phyloP scores from a whole-genome alignment of 2,888 invertebrate genomes.

The Leptogaster cylindrica region DNA sequence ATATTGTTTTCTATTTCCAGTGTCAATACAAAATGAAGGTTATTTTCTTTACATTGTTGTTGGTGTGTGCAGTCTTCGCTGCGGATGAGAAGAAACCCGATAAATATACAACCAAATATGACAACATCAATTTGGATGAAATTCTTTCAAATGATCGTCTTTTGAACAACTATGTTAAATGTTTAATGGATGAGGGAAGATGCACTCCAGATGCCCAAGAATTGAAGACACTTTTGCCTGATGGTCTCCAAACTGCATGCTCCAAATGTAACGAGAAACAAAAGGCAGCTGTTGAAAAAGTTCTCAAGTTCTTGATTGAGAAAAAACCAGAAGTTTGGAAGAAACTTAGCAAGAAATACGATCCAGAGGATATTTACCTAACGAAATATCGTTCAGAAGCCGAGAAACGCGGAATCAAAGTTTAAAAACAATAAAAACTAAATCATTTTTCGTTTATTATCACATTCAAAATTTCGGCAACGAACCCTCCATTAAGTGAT shows the following conservation, averaged over 20 bases:
- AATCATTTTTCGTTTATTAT: not conserved
- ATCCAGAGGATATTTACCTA: slow-evolving; percentile 71
- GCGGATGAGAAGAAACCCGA: slow-evolving; percentile 48
- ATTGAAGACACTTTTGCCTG: slow-evolving; percentile 74
- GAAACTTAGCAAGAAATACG: slow-evolving; percentile 71
- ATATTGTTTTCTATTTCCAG: not conserved
- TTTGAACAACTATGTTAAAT: slow-evolving; percentile 69
- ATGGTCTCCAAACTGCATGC: slow-evolving; percentile 73
- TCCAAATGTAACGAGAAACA: slow-evolving; percentile 72
- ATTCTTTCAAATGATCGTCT: slow-evolving; percentile 71
- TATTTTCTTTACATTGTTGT: slow-evolving; percentile 59
- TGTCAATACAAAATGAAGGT: slow-evolving; percentile 62
- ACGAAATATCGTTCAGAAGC: slow-evolving; percentile 70
- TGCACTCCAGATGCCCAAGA: slow-evolving; percentile 74
- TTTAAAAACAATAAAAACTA: slow-evolving; percentile 25
- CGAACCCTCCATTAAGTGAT: too few relatives aligned
- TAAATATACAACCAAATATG: slow-evolving; percentile 71
- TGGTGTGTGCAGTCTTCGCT: slow-evolving; percentile 58
- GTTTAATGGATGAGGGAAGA: slow-evolving; percentile 68
- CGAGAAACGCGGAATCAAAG: slow-evolving; percentile 62
- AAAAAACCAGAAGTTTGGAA: slow-evolving; percentile 71
- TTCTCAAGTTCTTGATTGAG: slow-evolving; percentile 71
- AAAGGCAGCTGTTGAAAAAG: slow-evolving; percentile 68
- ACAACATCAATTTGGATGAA: slow-evolving; percentile 71
- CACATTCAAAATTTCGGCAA: too few relatives aligned